Evolutionary conservation across 2,888 invertebrate genomes (phyloP).

Genomic region (Fragum whitleyi): DNA sequence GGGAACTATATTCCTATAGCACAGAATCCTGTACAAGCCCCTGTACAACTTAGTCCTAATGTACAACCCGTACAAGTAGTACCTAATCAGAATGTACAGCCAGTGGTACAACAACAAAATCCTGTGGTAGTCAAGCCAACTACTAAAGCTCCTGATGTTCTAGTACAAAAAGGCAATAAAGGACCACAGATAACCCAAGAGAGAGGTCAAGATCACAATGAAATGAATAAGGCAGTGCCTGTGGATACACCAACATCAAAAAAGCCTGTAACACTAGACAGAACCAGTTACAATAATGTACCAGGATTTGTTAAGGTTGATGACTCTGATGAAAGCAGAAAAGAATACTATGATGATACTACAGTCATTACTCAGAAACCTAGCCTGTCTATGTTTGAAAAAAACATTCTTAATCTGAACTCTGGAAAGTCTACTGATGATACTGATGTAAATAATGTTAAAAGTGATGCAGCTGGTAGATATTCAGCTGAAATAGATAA

Average conservation of each 20-base stretch:
- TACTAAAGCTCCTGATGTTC: not conserved
- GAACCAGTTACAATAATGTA: not conserved
- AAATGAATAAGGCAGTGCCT: slow-evolving; percentile 25
- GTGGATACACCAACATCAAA: not conserved
- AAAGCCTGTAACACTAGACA: not conserved
- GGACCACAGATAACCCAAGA: slow-evolving; percentile 19
- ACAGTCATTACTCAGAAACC: not conserved
- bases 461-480: not conserved
- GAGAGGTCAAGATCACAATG: slow-evolving; percentile 30
- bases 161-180: slow-evolving; percentile 3
- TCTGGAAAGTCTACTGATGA: not conserved
- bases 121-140: slow-evolving; percentile 10
- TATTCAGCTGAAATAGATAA: slow-evolving; percentile 46
- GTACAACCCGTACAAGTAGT: slow-evolving; percentile 16
- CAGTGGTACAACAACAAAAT: slow-evolving; percentile 22
- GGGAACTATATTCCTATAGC: slow-evolving; percentile 32
- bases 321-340: slow-evolving; percentile 8
- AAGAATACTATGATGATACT: slow-evolving; percentile 22
- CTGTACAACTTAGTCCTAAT: slow-evolving; percentile 22
- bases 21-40: slow-evolving; percentile 38
- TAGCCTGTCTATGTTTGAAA: not conserved
- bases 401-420: slow-evolving; percentile 1
- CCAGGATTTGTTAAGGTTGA: not conserved
- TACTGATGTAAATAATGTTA: not conserved
- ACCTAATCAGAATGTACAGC: slow-evolving; percentile 5